phyloP scores from a whole-genome alignment of 2,797 vertebrate genomes.

The Cossypha heuglini region DNA sequence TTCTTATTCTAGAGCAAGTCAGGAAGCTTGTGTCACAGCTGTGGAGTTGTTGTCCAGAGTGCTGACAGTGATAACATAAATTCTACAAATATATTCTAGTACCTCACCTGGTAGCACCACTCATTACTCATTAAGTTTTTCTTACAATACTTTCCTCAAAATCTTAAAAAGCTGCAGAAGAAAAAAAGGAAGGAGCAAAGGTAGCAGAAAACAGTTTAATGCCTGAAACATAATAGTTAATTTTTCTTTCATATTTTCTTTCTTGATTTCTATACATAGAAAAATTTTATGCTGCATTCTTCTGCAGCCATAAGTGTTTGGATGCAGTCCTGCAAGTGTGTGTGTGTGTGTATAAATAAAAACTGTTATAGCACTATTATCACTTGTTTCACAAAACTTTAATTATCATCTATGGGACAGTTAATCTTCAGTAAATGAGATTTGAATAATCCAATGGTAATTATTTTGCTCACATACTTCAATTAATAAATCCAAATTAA shows the following conservation, averaged over 20 bases:
- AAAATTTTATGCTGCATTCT: neutral
- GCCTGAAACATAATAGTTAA: neutral
- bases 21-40: neutral
- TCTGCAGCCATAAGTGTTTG: neutral
- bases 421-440: neutral
- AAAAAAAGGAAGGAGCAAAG: neutral
- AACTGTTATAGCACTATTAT: neutral
- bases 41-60: neutral
- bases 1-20: neutral
- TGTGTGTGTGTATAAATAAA: neutral
- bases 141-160: neutral
- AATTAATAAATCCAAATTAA: neutral
- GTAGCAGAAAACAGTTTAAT: neutral
- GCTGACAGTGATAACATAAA: neutral
- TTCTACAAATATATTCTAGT: neutral
- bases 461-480: neutral
- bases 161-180: neutral
- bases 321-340: rapidly evolving
- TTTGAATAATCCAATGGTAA: neutral
- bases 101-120: neutral
- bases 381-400: neutral
- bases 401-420: neutral
- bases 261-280: neutral
- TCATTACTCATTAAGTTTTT: neutral
- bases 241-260: neutral